Evolutionary conservation across 1,140 invertebrate genomes (phyloP).

Genomic region (Trinorchestia longiramus): DNA sequence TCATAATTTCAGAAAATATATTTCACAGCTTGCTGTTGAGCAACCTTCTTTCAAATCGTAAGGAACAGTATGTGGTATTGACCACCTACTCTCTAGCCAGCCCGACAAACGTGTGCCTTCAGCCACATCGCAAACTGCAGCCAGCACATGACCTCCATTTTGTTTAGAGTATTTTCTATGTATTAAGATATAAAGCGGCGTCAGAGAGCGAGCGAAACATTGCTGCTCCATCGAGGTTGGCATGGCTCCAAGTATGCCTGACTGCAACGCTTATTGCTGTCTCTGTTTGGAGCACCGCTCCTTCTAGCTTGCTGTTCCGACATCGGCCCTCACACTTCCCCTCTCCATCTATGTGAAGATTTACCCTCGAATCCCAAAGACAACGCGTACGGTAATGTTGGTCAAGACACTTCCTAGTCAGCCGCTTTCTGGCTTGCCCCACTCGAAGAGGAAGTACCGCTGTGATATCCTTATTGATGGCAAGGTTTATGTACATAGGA

Average conservation of each 20-base stretch:
- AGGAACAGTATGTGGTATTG: background rate
- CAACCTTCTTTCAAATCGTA: background rate
- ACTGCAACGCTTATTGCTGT: conserved; percentile 30
- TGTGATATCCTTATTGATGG: background rate
- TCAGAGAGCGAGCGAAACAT: conserved; percentile 12
- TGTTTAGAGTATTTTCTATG: conserved; percentile 10
- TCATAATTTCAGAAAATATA: background rate
- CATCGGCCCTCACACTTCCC: background rate
- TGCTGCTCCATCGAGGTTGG: background rate
- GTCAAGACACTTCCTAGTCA: background rate
- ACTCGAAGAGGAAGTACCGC: background rate
- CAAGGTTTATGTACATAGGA: background rate
- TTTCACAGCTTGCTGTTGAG: background rate
- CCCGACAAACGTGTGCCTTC: background rate
- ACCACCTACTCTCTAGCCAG: background rate
- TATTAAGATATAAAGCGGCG: background rate
- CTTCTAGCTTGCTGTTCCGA: background rate
- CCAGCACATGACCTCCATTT: conserved; percentile 18
- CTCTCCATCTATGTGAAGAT: background rate
- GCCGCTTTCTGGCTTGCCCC: background rate
- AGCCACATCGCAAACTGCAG: background rate
- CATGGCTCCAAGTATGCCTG: conserved; percentile 32
- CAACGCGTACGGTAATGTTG: background rate
- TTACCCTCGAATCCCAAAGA: background rate
- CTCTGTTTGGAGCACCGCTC: background rate